phyloP scores from a whole-genome alignment of 2,888 invertebrate species.

The Gymnoscelis rufifasciata region DNA sequence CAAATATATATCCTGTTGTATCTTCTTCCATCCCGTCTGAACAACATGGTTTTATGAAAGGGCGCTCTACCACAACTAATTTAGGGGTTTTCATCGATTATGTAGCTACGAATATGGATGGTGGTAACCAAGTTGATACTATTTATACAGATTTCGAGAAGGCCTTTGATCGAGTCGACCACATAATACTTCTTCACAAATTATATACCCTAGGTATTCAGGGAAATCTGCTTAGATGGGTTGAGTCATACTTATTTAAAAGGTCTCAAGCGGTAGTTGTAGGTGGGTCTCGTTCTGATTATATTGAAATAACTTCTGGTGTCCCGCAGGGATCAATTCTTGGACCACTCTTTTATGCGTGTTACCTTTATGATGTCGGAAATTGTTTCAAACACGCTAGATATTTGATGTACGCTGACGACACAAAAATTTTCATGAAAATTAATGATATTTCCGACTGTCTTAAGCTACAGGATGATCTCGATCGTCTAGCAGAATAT shows the following conservation, averaged over 20 bases:
- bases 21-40: neutral
- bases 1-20: neutral
- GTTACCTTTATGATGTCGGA: too few species aligned
- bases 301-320: neutral
- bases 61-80: neutral
- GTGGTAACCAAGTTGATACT: neutral
- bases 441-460: neutral
- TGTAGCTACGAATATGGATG: neutral
- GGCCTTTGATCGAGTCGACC: slow-evolving; percentile 1
- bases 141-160: slow-evolving; percentile 3
- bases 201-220: neutral
- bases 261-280: neutral
- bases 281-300: neutral
- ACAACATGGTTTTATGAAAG: slow-evolving; percentile 3
- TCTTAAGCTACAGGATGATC: neutral
- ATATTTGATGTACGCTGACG: neutral
- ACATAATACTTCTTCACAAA: neutral
- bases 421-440: neutral
- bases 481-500: neutral
- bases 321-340: neutral
- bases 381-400: neutral
- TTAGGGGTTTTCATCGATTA: slow-evolving; percentile 1
- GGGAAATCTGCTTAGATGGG: neutral
- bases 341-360: neutral
- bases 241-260: neutral